A percentile compares a stretch with the other conserved stretches of the same genome.
Conservation (phyloP, 2,113 vertebrate genomes). For the Vireo altiloquus region DNA sequence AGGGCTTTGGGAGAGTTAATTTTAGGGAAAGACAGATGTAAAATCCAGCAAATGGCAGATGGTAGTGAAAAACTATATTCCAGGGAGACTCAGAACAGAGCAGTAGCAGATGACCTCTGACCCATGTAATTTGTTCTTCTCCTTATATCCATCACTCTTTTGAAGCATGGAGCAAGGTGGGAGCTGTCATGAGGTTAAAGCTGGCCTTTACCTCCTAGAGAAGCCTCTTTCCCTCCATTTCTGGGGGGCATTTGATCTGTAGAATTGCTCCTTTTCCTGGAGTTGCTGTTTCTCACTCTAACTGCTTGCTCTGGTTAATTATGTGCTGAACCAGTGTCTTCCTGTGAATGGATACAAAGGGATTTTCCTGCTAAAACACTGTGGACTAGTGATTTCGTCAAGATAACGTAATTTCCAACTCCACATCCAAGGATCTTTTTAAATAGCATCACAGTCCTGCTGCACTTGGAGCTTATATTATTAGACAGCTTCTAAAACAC, state of each 20-base stretch:
- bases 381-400: not conserved
- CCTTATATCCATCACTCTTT: not conserved
- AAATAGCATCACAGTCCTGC: not conserved
- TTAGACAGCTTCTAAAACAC: not conserved
- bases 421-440: not conserved
- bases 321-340: not conserved
- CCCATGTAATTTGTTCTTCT: not conserved
- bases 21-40: constrained; percentile 39
- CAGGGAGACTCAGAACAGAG: constrained; percentile 10
- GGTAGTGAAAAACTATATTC: constrained; percentile 55
- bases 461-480: not conserved
- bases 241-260: not conserved
- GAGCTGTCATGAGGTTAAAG: not conserved
- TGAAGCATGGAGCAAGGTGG: not conserved
- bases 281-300: not conserved
- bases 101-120: constrained; percentile 6
- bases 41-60: constrained; percentile 60
- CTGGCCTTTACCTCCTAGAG: not conserved
- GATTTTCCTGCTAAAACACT: not conserved
- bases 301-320: not conserved
- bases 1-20: not conserved
- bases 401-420: not conserved
- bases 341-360: rapidly evolving
- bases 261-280: not conserved
- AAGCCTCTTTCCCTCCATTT: not conserved